Evolutionary conservation across 2,888 invertebrate genomes (phyloP).

Genomic region (Strigamia maritima): DNA sequence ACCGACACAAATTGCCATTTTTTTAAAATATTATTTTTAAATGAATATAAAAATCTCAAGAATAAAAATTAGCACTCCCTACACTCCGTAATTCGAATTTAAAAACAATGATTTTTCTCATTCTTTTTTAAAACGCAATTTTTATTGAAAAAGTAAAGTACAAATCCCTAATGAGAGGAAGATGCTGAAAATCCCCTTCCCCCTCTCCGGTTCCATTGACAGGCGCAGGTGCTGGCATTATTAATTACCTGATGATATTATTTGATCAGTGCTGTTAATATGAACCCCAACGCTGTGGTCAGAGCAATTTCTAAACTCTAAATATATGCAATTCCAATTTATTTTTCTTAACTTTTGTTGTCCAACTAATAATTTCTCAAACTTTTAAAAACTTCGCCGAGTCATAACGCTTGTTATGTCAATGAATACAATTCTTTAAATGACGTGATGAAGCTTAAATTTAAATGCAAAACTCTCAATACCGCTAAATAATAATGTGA

Average conservation of each 20-base stretch:
- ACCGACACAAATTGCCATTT: neutral
- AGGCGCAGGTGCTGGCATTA: slow-evolving; percentile 31
- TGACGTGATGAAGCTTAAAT: neutral
- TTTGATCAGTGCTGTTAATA: neutral
- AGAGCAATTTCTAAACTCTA: neutral
- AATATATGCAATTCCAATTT: too few relatives aligned
- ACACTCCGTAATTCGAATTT: neutral
- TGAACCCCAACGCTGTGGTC: neutral
- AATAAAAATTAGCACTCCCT: neutral
- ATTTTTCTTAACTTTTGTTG: neutral
- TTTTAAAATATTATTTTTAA: neutral
- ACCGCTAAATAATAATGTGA: neutral
- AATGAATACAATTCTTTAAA: too few relatives aligned
- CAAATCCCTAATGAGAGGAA: slow-evolving; percentile 15
- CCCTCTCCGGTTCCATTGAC: neutral
- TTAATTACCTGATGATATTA: slow-evolving; percentile 32
- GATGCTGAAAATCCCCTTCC: neutral
- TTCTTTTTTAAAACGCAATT: neutral
- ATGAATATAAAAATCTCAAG: neutral
- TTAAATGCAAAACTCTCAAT: neutral
- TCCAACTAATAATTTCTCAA: too few relatives aligned
- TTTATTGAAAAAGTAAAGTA: slow-evolving; percentile 1
- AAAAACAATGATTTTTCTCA: neutral
- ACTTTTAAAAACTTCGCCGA: too few relatives aligned
- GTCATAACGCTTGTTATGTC: too few relatives aligned